phyloP scores from a whole-genome alignment of 2,888 invertebrate genomes.

The Catocala fraxini region DNA sequence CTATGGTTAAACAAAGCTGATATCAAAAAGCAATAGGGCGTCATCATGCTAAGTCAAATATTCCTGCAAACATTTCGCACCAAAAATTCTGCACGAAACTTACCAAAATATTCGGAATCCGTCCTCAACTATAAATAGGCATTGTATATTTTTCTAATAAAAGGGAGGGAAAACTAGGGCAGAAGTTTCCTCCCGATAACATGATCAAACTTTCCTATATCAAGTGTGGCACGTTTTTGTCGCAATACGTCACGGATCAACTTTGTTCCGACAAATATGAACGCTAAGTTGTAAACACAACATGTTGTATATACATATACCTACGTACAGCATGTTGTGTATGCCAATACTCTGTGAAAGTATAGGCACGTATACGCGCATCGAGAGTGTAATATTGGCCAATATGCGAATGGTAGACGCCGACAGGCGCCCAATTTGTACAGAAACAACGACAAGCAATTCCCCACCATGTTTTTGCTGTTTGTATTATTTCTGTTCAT shows the following conservation, averaged over 20 bases:
- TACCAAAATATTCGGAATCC: conserved; percentile 10
- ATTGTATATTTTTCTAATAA: conserved; percentile 40
- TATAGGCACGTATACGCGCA: conserved; percentile 48
- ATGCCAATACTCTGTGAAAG: conserved; percentile 48
- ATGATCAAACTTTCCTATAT: conserved; percentile 53
- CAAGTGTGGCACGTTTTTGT: conserved; percentile 53
- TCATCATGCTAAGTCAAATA: no score
- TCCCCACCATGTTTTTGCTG: conserved; percentile 51
- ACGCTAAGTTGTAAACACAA: conserved; percentile 48
- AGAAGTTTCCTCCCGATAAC: conserved; percentile 50
- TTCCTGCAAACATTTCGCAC: neutral
- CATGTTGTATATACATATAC: conserved; percentile 40
- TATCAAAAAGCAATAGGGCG: no score
- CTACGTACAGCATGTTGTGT: conserved; percentile 18
- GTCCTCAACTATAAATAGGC: conserved; percentile 31
- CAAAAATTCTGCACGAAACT: conserved; percentile 1
- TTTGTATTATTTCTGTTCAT: conserved; percentile 53
- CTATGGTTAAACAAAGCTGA: no score
- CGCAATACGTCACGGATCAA: conserved; percentile 50
- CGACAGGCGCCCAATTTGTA: conserved; percentile 74
- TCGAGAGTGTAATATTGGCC: conserved; percentile 64
- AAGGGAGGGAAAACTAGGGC: conserved; percentile 46
- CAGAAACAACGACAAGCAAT: conserved; percentile 60
- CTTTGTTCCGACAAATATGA: conserved; percentile 53
- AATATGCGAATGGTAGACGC: conserved; percentile 69